These are phyloP conservation scores for Teleogryllus oceanicus DNA, from an alignment of 2,888 invertebrate genomes.

Conservation along the genomic window DNA sequence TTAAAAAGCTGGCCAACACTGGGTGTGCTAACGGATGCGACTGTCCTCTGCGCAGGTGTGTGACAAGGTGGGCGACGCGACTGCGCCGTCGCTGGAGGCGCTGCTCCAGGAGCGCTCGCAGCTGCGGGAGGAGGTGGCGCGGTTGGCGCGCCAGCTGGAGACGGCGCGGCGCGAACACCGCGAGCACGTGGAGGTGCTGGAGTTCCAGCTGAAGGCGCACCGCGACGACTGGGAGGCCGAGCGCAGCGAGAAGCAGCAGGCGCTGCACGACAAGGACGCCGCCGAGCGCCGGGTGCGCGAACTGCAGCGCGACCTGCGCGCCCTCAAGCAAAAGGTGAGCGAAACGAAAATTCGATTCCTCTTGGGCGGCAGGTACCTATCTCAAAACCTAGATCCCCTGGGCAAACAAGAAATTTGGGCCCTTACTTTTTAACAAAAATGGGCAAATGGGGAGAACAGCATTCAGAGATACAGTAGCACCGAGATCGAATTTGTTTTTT, in stretches of 20 bases:
- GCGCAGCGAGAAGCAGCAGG: conserved; percentile 42
- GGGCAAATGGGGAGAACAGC: no score
- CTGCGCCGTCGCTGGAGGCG: not conserved
- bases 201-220: conserved; percentile 41
- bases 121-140: conserved; percentile 32
- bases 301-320: conserved; percentile 38
- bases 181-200: conserved; percentile 40
- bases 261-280: conserved; percentile 40
- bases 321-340: conserved; percentile 33
- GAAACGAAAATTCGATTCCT: no score
- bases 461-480: no score
- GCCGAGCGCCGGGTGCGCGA: conserved; percentile 39
- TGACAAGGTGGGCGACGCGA: not conserved
- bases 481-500: no score
- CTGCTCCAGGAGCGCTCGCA: not conserved
- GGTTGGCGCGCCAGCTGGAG: conserved; percentile 30
- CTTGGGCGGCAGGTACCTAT: no score
- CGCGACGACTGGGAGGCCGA: conserved; percentile 45
- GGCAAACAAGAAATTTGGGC: no score
- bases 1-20: no score
- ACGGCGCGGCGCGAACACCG: conserved; percentile 35
- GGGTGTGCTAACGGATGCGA: not conserved
- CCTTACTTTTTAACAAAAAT: no score
- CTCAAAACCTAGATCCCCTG: no score
- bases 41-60: not conserved